These are phyloP conservation scores for Pseudorhombus dupliciocellatus DNA, from an alignment of 2,113 vertebrate species.

Conservation along the genomic window DNA sequence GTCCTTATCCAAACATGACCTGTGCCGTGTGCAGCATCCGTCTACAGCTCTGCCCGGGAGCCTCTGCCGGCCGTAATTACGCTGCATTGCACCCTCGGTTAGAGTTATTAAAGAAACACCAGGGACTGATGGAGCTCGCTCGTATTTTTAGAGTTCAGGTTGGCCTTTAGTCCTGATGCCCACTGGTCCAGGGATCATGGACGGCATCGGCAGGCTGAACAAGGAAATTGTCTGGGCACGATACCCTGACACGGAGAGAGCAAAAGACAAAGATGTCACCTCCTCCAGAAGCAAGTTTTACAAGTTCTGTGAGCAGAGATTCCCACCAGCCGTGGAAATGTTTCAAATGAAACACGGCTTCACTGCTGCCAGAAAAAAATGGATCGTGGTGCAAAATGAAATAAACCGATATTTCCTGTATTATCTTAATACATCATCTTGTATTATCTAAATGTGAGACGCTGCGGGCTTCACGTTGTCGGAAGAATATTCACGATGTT, in stretches of 20 bases:
- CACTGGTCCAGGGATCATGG: constrained; percentile 26
- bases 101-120: constrained; percentile 42
- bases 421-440: constrained; percentile 37
- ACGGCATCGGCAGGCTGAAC: constrained; percentile 14
- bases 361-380: constrained; percentile 3
- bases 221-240: not conserved
- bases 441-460: constrained; percentile 33
- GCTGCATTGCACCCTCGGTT: constrained; percentile 35
- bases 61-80: constrained; percentile 52
- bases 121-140: constrained; percentile 36
- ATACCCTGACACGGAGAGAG: not conserved
- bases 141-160: constrained; percentile 59
- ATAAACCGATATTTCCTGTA: constrained; percentile 23
- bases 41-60: constrained; percentile 28
- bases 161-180: constrained; percentile 52
- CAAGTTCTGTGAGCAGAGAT: not conserved
- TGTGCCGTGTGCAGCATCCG: constrained; percentile 13
- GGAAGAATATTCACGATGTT: constrained; percentile 65
- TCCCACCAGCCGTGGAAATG: not conserved
- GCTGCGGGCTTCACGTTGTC: constrained; percentile 55
- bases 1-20: constrained; percentile 32
- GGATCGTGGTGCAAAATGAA: constrained; percentile 23
- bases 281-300: not conserved
- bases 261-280: not conserved
- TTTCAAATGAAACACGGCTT: constrained; percentile 13